Percentiles rank a stretch among this genome's conserved stretches.
phyloP scores from a whole-genome alignment of 2,797 vertebrate genomes.

The Coracias cyanogaster region DNA sequence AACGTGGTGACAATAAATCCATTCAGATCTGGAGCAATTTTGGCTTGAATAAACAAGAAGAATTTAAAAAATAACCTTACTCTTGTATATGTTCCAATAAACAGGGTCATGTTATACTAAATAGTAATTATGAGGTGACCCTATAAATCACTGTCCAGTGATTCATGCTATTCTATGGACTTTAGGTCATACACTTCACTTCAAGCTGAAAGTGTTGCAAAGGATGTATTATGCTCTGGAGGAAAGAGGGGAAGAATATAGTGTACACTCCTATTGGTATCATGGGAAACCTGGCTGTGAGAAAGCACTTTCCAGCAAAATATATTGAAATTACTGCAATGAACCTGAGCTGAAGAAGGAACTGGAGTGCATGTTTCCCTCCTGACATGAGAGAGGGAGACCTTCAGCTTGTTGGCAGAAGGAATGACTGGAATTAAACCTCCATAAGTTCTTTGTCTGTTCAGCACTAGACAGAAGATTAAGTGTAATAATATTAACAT shows the following conservation, averaged over 20 bases:
- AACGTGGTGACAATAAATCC: not conserved
- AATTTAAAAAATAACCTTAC: not conserved
- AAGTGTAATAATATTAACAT: not conserved
- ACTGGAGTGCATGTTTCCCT: not conserved
- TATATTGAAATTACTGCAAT: not conserved
- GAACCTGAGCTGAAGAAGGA: slow-evolving; percentile 42
- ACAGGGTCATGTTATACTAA: not conserved
- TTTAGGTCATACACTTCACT: slow-evolving; percentile 51
- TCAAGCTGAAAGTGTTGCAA: slow-evolving; percentile 48
- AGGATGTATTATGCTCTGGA: slow-evolving; percentile 39
- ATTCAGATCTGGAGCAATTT: not conserved
- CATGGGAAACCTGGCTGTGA: slow-evolving; percentile 31
- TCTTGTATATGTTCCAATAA: slow-evolving; percentile 22
- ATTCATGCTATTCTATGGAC: slow-evolving; percentile 50
- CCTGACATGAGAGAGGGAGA: not conserved
- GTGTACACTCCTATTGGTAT: slow-evolving; percentile 5
- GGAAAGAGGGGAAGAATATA: slow-evolving; percentile 34
- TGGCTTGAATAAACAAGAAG: not conserved
- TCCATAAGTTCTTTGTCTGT: not conserved
- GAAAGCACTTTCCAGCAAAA: slow-evolving; percentile 49
- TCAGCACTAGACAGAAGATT: not conserved
- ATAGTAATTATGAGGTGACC: slow-evolving; percentile 9
- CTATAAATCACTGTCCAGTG: slow-evolving; percentile 42
- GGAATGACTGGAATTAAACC: not conserved
- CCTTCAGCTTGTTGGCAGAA: not conserved